Percentiles rank a stretch among this genome's conserved stretches.
Evolutionary conservation across 2,888 invertebrate genomes (phyloP).

Genomic region (Metacarcinus magister): DNA sequence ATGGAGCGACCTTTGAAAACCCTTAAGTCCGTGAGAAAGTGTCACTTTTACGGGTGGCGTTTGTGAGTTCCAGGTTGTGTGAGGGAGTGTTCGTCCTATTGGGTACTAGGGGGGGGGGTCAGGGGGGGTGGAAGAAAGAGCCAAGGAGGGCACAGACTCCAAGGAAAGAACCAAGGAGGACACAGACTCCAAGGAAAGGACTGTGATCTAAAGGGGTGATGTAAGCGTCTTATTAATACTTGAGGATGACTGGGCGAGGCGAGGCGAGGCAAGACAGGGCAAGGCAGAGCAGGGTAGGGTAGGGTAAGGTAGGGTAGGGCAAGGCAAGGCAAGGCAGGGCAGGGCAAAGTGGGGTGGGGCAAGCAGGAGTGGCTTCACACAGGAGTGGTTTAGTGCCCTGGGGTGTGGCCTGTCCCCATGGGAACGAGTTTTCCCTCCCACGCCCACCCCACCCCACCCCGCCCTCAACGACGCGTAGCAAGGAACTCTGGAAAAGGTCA

Average conservation of each 20-base stretch:
- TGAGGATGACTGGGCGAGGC: neutral
- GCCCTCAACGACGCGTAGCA: neutral
- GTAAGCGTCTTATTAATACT: neutral
- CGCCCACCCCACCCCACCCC: neutral
- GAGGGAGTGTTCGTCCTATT: neutral
- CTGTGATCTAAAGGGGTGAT: neutral
- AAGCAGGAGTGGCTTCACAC: constrained; percentile 5
- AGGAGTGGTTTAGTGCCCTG: neutral
- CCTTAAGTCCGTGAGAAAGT: constrained; percentile 41
- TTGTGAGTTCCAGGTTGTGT: neutral
- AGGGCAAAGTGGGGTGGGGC: neutral
- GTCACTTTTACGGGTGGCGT: constrained; percentile 36
- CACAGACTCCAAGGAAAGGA: neutral
- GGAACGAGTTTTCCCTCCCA: constrained; percentile 5
- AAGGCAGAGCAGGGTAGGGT: too few species aligned
- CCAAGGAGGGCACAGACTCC: neutral
- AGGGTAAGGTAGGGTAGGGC: too few species aligned
- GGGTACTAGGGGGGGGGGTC: neutral
- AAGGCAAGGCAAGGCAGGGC: too few species aligned
- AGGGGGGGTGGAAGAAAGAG: neutral
- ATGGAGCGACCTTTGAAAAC: neutral
- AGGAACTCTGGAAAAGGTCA: neutral
- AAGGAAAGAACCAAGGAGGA: neutral
- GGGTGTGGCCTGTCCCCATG: constrained; percentile 11
- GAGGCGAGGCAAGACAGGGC: neutral